Conservation (phyloP, 2,113 vertebrate species). For the Oncorhynchus mykiss region DNA sequence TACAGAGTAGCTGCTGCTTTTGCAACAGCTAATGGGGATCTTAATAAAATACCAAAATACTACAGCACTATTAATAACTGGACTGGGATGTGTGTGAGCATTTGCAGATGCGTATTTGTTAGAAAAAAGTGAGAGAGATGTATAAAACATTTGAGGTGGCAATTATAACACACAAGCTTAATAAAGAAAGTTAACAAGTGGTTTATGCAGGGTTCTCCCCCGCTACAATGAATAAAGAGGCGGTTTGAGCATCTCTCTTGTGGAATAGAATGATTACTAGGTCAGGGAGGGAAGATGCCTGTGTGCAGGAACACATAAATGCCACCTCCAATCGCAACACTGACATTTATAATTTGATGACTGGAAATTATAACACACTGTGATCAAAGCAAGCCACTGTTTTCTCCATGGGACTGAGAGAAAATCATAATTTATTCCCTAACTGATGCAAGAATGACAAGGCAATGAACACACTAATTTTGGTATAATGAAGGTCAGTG, state of each 20-base stretch:
- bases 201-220: not conserved
- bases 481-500: slow-evolving; percentile 28
- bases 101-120: not conserved
- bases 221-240: not conserved
- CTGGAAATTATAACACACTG: slow-evolving; percentile 16
- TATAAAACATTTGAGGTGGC: not conserved
- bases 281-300: not conserved
- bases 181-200: not conserved
- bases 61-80: not conserved
- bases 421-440: slow-evolving; percentile 14
- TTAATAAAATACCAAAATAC: not conserved
- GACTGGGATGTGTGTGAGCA: not conserved
- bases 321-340: not conserved
- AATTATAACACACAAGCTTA: not conserved
- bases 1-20: too few relatives aligned
- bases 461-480: slow-evolving; percentile 1
- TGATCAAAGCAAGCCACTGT: slow-evolving; percentile 15
- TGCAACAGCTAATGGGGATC: too few relatives aligned
- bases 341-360: slow-evolving; percentile 39
- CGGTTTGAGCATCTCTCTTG: not conserved
- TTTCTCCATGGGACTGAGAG: not conserved
- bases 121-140: not conserved
- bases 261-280: not conserved
- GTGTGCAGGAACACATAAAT: slow-evolving; percentile 7
- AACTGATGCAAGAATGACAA: slow-evolving; percentile 6